phyloP scores from a whole-genome alignment of 2,113 vertebrate genomes.

The Tenebrosternarchus preto region DNA sequence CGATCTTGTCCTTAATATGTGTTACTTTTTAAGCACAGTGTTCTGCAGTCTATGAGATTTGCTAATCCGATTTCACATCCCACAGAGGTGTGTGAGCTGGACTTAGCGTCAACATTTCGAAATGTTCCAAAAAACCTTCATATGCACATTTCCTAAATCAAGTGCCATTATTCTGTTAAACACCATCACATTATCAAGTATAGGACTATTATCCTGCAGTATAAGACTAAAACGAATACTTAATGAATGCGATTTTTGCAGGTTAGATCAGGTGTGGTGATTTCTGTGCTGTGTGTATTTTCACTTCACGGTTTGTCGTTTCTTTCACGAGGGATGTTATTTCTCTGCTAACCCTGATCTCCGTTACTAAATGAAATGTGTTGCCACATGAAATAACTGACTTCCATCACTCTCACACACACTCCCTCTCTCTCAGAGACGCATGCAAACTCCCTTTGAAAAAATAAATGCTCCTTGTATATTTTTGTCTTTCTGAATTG shows the following conservation, averaged over 20 bases:
- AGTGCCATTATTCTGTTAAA: background rate
- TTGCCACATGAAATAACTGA: no score
- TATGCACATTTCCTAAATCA: background rate
- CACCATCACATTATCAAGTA: no score
- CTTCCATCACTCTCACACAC: no score
- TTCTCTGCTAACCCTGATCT: background rate
- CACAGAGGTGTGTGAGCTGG: background rate
- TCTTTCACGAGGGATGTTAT: background rate
- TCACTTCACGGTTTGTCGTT: background rate
- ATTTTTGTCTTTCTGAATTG: no score
- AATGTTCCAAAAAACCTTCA: background rate
- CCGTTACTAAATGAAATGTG: constrained; percentile 12
- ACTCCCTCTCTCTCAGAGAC: no score
- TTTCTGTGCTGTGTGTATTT: background rate
- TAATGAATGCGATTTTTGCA: background rate
- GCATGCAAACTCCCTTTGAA: no score
- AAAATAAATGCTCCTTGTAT: no score
- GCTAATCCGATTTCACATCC: background rate
- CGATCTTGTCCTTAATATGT: background rate
- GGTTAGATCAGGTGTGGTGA: background rate
- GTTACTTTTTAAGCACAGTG: background rate
- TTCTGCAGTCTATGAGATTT: background rate
- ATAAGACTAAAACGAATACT: background rate
- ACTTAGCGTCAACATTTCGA: background rate
- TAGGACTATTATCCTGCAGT: no score